Evolutionary conservation across 2,113 vertebrate species (phyloP), one percentile per base, ranked within the genome.

Genomic region (Melanerpes formicivorus): DNA sequence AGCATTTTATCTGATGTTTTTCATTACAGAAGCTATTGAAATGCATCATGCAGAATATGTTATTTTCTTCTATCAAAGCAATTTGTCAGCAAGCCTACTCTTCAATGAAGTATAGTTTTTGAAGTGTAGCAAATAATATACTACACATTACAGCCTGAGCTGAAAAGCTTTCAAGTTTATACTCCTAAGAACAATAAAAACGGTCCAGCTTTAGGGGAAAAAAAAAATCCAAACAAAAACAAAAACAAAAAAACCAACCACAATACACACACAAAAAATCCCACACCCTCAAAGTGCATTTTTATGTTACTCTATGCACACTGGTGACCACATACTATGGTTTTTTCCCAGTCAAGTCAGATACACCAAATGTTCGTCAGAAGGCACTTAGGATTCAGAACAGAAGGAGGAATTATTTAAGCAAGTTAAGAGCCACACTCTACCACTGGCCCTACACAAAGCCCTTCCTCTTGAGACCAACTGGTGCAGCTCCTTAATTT

Each of bases 11-110:
- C 82, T 88, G 76, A 80, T 77, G 65, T 42, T 88, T 95, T 88
- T 91, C 76, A 88, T 93, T 85, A 88, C 42, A 89, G 52, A 85
- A 85, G 76, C 91, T 88, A 94, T 60, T 94, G 90, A 95, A 95
- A 94, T 2, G 1, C 82, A 85, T 74, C 14, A 3, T 32, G 82
- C 65, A 88, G 90, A 90, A 95, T 80, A 37, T 64, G 88, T 91
- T 93, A 82, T 91, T 94, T 96, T 88, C 90, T 75, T 67, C 73
- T 74, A 84, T 67, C 65, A 94, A 83, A 91, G 82, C 85, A 90
- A 94, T 95, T 91, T 95, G 54, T 72, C 93, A 90, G 85, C 95
- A 95, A 95, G 88, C 88, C 88, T 90, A 19, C 85, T 90, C 76
- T 74, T 74, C 10, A 7, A 72, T 44, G 29, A 93, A 89, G 64